Base-by-base conservation (phyloP, 2,888 invertebrate species). In the Sialis fuliginosa region DNA sequence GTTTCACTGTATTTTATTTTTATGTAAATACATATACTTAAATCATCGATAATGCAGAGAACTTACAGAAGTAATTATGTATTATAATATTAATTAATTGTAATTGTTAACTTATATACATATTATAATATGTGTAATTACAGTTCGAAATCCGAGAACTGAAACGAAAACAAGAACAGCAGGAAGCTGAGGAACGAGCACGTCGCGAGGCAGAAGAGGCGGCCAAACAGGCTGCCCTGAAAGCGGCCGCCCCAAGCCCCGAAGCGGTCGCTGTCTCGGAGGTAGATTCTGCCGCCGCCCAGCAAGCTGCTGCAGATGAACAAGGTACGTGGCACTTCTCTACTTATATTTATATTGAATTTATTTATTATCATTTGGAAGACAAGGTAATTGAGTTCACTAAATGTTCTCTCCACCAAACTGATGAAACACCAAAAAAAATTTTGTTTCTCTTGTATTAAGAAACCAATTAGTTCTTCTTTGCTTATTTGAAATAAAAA, bases 91-190 rank as follows among this genome's bases (percentile, higher is more conserved):
- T 35, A 9, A 9, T 35, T 10, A 39, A 39, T 9, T 44, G 34
- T 2, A 33, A 30, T 7, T 34, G 10, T 10, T 34, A 34, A 42
- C 13, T 33, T 9, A 33, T n/a, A 33, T 12, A 37, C 32, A 33
- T 5, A 31, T 33, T 45, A 31, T 33, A 8, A 42, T 6, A n/a
- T n/a, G n/a, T n/a, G n/a, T n/a, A 40, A 46, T 48, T 66, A 13
- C 67, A 96, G 95, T 95, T 89, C 74, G 96, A 96, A 75, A 77
- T 96, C 70, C 90, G 91, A 70, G 95, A 97, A 71, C 77, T 90
- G 71, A 88, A 89, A 69, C 77, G 88, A 58, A 77, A 86, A 53
- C 83, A 88, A 64, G 74, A 77, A 58, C 74, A 75, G 55, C 70
- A 72, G 49, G 78, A 77, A 57, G 76, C 77, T 50, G 73, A 74